Percentiles rank a stretch among this genome's conserved stretches.
These are phyloP conservation scores for Pseudachorutes palmiensis DNA, from an alignment of 1,140 invertebrate genomes.

Conservation along the genomic window DNA sequence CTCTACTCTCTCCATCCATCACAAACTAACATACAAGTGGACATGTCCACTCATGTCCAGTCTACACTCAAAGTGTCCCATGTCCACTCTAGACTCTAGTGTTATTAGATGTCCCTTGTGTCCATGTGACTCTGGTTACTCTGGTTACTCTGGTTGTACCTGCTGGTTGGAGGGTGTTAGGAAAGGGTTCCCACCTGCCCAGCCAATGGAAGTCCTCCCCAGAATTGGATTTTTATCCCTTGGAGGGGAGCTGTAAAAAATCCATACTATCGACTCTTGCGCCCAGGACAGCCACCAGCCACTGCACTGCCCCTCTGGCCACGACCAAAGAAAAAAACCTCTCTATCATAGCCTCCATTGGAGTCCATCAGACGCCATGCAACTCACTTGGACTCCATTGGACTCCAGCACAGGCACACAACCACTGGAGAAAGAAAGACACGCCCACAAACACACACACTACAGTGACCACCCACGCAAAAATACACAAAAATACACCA, in stretches of 20 bases:
- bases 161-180: too few species aligned
- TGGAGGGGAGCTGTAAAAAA: conserved; percentile 27
- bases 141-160: too few species aligned
- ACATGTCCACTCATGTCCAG: too few species aligned
- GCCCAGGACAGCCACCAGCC: conserved; percentile 19
- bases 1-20: too few species aligned
- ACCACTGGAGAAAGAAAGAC: background rate
- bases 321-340: background rate
- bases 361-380: background rate
- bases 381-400: background rate
- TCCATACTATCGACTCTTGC: conserved; percentile 38
- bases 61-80: too few species aligned
- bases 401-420: background rate
- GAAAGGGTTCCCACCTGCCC: background rate
- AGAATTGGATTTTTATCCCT: background rate
- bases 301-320: conserved; percentile 8
- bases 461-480: too few species aligned
- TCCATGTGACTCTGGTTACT: too few species aligned
- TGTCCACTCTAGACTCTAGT: too few species aligned
- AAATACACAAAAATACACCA: too few species aligned
- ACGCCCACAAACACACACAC: too few species aligned
- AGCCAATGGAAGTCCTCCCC: background rate
- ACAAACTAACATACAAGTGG: too few species aligned
- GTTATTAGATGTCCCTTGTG: too few species aligned
- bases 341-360: background rate